phyloP scores from a whole-genome alignment of 1,140 invertebrate genomes.

The Macrocentrus cingulum region DNA sequence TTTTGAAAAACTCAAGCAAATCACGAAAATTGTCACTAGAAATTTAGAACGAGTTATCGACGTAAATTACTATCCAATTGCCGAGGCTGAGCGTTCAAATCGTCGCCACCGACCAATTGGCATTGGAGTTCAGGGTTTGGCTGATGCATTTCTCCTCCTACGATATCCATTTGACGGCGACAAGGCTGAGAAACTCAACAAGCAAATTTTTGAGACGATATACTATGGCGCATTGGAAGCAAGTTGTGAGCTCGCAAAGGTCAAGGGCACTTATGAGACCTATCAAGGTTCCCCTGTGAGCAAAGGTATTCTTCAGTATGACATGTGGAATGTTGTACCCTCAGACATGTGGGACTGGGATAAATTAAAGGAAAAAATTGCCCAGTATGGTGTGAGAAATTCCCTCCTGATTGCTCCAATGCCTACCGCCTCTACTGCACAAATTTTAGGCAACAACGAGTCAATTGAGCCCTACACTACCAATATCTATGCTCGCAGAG shows the following conservation, averaged over 20 bases:
- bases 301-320: constrained; percentile 95
- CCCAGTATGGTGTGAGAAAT: constrained; percentile 90
- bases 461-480: constrained; percentile 98
- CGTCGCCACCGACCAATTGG: constrained; percentile 92
- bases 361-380: constrained; percentile 82
- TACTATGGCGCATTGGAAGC: constrained; percentile 97
- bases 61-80: constrained; percentile 93
- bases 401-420: constrained; percentile 95
- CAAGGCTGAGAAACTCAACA: constrained; percentile 86
- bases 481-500: constrained; percentile 93
- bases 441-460: constrained; percentile 99
- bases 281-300: constrained; percentile 91
- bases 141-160: constrained; percentile 96
- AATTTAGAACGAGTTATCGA: constrained; percentile 99
- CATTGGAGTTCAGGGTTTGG: constrained; percentile 95
- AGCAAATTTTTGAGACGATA: constrained; percentile 97
- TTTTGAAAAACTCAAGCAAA: constrained; percentile 84
- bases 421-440: constrained; percentile 99
- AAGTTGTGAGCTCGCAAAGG: constrained; percentile 92
- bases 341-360: constrained; percentile 90
- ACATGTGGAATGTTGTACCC: constrained; percentile 96
- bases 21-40: constrained; percentile 85
- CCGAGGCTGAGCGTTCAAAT: constrained; percentile 87
- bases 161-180: constrained; percentile 87
- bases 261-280: constrained; percentile 85